Base-by-base conservation (phyloP, 2,797 vertebrate species). In the Orientallactaga sibirica region DNA sequence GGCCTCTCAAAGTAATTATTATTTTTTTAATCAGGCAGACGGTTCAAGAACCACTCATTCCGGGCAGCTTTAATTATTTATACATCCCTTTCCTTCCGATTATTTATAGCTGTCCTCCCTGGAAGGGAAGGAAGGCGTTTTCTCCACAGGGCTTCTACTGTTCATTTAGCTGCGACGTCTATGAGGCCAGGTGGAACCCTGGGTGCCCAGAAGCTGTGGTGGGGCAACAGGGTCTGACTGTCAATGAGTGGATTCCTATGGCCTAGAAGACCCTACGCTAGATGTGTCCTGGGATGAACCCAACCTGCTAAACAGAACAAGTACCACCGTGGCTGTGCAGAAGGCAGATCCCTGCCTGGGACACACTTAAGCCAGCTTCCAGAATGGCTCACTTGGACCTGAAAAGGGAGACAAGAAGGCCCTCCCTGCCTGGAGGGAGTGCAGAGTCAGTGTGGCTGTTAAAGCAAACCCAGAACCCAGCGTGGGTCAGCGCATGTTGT, bases 21-120 rank as follows among this genome's bases (percentile, higher is more conserved):
- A 97, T 97, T 98, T 97, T 98, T 98, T 97, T 97, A 98, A 97
- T 96, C 95, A 96, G 96, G 97, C 96, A 97, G 97, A 96, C 41
- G 2, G 97, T 97, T 97, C 96, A 55, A 96, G 97, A 97, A 93
- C 94, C 92, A 86, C 96, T 97, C 16, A 22, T 93, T 94, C 93
- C 78, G 91, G 96, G 96, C 94, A 24, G 90, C 93, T 97, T 98
- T 97, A 97, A 98, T 98, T 96, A 98, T 97, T 98, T 97, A 96
- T 94, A 68, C 78, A 95, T 91, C 92, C 94, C 93, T 97, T 88
- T 95, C 93, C 95, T 97, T 96, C 96, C 88, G 82, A 79, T 96
- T 95, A 96, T 97, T 97, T 96, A 95, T 93, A 94, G 92, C 33
- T 14, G 4, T 81, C 48, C 77, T 96, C 83, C 76, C 5, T 20